These are phyloP conservation scores for Galerucella nymphaeae DNA, from an alignment of 2,888 invertebrate species.

Conservation along the genomic window DNA sequence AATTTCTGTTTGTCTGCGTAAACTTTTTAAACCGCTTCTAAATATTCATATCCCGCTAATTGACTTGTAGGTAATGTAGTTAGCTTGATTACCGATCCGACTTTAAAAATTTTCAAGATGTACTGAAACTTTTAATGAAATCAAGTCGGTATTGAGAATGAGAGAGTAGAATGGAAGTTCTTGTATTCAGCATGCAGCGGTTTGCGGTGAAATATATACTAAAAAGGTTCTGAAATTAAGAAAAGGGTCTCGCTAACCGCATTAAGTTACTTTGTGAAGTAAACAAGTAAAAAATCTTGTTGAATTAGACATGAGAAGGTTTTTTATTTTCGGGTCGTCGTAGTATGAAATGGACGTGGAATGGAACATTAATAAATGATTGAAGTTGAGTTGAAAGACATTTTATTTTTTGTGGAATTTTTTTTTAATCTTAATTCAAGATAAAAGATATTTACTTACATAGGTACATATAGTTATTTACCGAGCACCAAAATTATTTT, in stretches of 20 bases:
- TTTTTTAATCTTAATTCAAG: too few species aligned
- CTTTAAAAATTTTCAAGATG: conserved; percentile 58
- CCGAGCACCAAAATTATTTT: too few species aligned
- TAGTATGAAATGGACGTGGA: background rate
- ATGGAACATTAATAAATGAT: conserved; percentile 2
- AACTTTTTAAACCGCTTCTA: conserved; percentile 16
- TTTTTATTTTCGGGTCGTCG: background rate
- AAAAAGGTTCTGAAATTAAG: conserved; percentile 55
- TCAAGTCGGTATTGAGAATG: conserved; percentile 49
- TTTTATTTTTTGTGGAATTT: background rate
- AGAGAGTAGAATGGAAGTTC: conserved; percentile 42
- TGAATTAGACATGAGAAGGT: conserved; percentile 26
- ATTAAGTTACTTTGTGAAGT: conserved; percentile 55
- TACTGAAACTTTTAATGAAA: conserved; percentile 63
- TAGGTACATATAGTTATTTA: too few species aligned
- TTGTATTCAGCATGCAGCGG: conserved; percentile 47
- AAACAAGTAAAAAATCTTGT: conserved; percentile 56
- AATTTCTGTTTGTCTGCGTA: conserved; percentile 15
- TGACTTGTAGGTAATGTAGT: conserved; percentile 60
- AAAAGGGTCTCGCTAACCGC: conserved; percentile 56
- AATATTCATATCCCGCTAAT: conserved; percentile 63
- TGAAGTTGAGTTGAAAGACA: background rate
- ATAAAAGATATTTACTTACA: too few species aligned
- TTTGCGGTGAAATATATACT: conserved; percentile 44
- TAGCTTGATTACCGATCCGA: conserved; percentile 61